Conservation (phyloP, 2,113 vertebrate species). For the Psilopsiagon aurifrons region DNA sequence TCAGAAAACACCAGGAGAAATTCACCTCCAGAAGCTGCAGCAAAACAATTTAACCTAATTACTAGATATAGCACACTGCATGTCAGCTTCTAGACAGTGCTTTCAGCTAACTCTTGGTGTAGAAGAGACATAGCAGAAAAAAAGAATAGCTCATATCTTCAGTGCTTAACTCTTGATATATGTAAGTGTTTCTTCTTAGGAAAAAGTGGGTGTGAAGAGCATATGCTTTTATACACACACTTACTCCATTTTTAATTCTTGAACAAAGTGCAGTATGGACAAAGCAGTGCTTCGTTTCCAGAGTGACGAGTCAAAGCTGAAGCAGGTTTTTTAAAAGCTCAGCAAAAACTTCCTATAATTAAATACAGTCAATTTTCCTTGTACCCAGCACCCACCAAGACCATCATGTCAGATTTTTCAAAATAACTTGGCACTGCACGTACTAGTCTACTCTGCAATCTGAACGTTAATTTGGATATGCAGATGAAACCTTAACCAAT, state of each 20-base stretch:
- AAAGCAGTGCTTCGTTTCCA: neutral
- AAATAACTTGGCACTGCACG: neutral
- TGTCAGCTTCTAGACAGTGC: neutral
- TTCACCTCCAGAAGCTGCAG: neutral
- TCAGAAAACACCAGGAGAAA: conserved; percentile 26
- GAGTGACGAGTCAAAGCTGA: neutral
- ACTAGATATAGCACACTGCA: neutral
- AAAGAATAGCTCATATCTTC: neutral
- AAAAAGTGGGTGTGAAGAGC: neutral
- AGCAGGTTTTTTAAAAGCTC: neutral
- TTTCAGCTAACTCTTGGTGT: neutral
- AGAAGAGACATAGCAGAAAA: neutral
- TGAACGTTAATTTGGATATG: neutral
- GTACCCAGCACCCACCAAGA: neutral
- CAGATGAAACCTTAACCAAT: neutral
- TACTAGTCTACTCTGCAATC: neutral
- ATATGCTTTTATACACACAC: neutral
- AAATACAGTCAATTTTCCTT: neutral
- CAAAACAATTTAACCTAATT: neutral
- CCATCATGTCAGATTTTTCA: neutral
- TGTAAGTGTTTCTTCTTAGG: neutral
- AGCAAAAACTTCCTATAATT: neutral
- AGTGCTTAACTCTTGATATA: neutral
- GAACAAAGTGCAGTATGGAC: neutral
- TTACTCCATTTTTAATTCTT: neutral